phyloP scores from a whole-genome alignment of 2,888 invertebrate genomes.

The Watsonalla binaria region DNA sequence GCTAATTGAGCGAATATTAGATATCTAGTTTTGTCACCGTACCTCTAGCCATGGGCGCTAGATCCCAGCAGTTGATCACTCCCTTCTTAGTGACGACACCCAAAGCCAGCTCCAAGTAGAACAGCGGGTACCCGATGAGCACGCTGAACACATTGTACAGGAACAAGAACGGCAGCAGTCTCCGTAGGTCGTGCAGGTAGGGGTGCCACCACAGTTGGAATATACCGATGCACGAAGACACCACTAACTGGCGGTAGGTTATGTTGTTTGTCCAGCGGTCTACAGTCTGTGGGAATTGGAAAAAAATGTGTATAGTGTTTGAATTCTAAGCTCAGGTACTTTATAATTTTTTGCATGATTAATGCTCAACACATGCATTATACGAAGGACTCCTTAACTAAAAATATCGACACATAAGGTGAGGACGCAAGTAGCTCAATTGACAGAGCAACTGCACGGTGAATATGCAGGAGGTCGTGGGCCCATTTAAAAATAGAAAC shows the following conservation, averaged over 20 bases:
- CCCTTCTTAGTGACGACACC: constrained; percentile 65
- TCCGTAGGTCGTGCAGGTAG: constrained; percentile 50
- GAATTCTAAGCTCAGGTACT: too few relatives aligned
- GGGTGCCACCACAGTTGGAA: constrained; percentile 70
- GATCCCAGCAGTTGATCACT: constrained; percentile 63
- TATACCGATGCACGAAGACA: constrained; percentile 61
- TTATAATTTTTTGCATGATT: too few relatives aligned
- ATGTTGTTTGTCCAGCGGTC: constrained; percentile 71
- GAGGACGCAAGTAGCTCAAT: too few relatives aligned
- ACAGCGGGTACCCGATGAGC: constrained; percentile 58
- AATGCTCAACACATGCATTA: too few relatives aligned
- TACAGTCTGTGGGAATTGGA: constrained; percentile 29
- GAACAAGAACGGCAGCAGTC: constrained; percentile 58
- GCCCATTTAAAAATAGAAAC: too few relatives aligned
- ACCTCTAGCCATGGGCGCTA: constrained; percentile 66
- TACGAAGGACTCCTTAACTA: too few relatives aligned
- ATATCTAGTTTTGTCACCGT: constrained; percentile 1
- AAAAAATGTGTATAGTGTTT: too few relatives aligned
- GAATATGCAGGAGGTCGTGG: too few relatives aligned
- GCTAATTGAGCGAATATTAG: background rate
- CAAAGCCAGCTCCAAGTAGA: constrained; percentile 63
- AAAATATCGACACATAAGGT: too few relatives aligned
- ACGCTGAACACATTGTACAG: constrained; percentile 64
- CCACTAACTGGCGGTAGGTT: constrained; percentile 59
- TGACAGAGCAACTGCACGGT: too few relatives aligned